phyloP scores from a whole-genome alignment of 1,140 invertebrate species.

The Vanessa atalanta region DNA sequence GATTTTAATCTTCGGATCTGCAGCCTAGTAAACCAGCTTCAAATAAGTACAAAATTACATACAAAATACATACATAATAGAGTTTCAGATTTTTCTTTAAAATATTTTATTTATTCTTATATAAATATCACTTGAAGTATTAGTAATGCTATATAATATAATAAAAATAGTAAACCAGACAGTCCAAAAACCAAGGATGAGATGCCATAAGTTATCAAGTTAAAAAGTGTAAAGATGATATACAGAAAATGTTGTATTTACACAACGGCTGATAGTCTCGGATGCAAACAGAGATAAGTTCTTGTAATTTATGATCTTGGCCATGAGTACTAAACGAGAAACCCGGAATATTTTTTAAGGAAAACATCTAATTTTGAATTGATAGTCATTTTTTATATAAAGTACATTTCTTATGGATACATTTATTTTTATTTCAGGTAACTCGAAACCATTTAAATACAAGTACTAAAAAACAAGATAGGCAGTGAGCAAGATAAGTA shows the following conservation, averaged over 20 bases:
- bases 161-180: not conserved
- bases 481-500: no score
- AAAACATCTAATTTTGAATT: not conserved
- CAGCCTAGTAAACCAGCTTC: no score
- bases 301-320: constrained; percentile 61
- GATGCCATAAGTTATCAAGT: constrained; percentile 54
- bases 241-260: constrained; percentile 69
- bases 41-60: no score
- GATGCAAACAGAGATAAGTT: constrained; percentile 65
- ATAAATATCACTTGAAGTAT: no score
- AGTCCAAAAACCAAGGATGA: constrained; percentile 35
- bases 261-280: constrained; percentile 56
- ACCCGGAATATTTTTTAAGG: constrained; percentile 9
- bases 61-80: no score
- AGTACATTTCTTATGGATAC: not conserved
- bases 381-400: not conserved
- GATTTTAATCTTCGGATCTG: no score
- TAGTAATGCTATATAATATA: not conserved
- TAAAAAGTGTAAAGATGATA: constrained; percentile 55
- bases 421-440: no score
- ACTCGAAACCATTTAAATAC: no score
- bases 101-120: no score
- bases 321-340: constrained; percentile 37
- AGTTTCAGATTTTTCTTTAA: no score
- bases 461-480: no score